These are phyloP conservation scores for Erythrolamprus reginae DNA, from an alignment of 2,113 vertebrate species.

Conservation along the genomic window DNA sequence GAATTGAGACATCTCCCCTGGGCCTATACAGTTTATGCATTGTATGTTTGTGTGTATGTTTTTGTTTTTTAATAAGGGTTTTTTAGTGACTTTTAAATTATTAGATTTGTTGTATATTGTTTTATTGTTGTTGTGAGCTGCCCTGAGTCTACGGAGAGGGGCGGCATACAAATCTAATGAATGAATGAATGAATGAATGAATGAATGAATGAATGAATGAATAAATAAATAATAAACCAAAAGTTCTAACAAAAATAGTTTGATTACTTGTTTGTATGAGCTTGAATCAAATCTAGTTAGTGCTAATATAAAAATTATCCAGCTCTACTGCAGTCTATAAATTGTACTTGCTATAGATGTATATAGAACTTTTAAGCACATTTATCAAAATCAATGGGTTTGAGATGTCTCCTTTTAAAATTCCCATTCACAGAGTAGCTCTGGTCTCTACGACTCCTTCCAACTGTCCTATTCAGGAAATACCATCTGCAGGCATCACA, in stretches of 20 bases:
- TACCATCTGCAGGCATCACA: background rate
- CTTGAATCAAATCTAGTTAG: background rate
- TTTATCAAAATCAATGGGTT: background rate
- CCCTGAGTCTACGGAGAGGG: too few species aligned
- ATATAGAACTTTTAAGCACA: background rate
- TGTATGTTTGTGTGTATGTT: too few species aligned
- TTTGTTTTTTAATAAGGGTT: too few species aligned
- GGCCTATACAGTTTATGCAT: too few species aligned
- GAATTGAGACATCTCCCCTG: too few species aligned
- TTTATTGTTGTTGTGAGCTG: too few species aligned
- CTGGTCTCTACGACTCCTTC: background rate
- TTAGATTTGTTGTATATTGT: too few species aligned
- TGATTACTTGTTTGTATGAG: slow-evolving; percentile 2
- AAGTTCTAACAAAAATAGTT: background rate
- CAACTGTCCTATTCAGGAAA: background rate
- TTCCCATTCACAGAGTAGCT: background rate
- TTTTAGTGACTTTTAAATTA: too few species aligned
- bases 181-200: too few species aligned
- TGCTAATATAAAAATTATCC: background rate
- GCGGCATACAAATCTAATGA: too few species aligned
- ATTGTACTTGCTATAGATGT: background rate
- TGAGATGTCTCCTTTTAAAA: background rate
- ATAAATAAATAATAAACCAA: slow-evolving; percentile 9
- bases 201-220: too few species aligned
- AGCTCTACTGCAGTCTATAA: background rate